These are phyloP conservation scores for Lycopodina hypogea DNA, from an alignment of 37 sponge, comb jelly and placozoan genomes.

Conservation along the genomic window DNA sequence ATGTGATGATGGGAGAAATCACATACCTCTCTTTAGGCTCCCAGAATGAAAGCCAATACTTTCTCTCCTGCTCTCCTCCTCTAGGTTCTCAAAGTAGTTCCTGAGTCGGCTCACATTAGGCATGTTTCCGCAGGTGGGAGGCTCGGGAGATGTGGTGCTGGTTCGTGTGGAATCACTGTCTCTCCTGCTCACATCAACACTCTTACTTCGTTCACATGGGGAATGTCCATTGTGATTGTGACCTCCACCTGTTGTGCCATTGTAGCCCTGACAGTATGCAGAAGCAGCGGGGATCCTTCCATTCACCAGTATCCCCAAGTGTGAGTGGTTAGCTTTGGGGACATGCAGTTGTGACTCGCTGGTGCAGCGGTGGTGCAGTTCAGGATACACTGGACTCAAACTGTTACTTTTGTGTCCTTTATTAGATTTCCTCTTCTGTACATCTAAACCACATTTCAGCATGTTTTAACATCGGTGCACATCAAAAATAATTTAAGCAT, in stretches of 20 bases:
- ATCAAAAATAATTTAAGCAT: too few relatives aligned
- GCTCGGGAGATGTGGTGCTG: too few relatives aligned
- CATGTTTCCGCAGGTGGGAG: background rate
- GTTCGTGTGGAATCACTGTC: too few relatives aligned
- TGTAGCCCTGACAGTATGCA: too few relatives aligned
- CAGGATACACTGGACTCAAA: background rate
- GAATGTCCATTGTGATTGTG: background rate
- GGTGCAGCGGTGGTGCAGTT: background rate
- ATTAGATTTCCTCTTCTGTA: background rate
- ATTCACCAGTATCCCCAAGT: background rate
- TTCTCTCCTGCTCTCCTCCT: background rate
- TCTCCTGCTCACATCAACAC: background rate
- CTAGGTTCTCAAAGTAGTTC: slow-evolving; percentile 21
- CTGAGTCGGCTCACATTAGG: slow-evolving; percentile 11
- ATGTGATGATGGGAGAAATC: too few relatives aligned
- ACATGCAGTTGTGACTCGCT: background rate
- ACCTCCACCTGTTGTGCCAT: background rate
- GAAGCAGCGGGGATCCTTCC: background rate
- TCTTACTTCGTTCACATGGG: background rate
- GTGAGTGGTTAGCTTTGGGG: background rate
- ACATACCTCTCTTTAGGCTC: background rate
- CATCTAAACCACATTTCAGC: background rate
- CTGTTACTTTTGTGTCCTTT: background rate
- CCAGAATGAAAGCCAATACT: background rate
- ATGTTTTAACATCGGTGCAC: too few relatives aligned